These are phyloP conservation scores for Argyresthia albistria DNA, from an alignment of 2,888 invertebrate species.

Conservation along the genomic window DNA sequence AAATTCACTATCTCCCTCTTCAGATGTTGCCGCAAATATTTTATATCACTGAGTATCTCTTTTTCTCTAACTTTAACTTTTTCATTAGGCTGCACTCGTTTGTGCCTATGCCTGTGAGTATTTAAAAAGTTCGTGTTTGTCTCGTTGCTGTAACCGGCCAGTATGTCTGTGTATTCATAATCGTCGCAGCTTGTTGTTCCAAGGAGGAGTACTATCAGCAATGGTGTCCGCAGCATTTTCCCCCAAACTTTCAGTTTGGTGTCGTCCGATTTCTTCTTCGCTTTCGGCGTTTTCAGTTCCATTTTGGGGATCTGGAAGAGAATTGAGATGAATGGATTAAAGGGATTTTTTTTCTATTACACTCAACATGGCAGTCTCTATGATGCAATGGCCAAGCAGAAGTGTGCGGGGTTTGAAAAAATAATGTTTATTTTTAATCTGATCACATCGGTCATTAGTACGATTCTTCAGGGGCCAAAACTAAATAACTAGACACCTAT, in stretches of 20 bases:
- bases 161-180: slow-evolving; percentile 39
- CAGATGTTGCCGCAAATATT: slow-evolving; percentile 49
- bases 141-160: slow-evolving; percentile 14
- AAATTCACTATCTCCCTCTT: slow-evolving; percentile 71
- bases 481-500: too few species aligned
- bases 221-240: slow-evolving; percentile 44
- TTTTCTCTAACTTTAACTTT: slow-evolving; percentile 14
- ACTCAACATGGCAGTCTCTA: too few species aligned
- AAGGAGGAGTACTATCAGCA: slow-evolving; percentile 46
- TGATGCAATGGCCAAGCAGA: too few species aligned
- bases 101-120: slow-evolving; percentile 12
- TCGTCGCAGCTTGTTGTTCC: slow-evolving; percentile 54
- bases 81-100: slow-evolving; percentile 20
- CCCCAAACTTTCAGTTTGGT: slow-evolving; percentile 44
- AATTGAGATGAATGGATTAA: too few species aligned
- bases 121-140: slow-evolving; percentile 15
- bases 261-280: slow-evolving; percentile 52
- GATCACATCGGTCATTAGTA: too few species aligned
- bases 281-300: slow-evolving; percentile 57
- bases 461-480: too few species aligned
- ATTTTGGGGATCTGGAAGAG: slow-evolving; percentile 44
- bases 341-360: too few species aligned
- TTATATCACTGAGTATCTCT: slow-evolving; percentile 43
- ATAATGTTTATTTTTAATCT: too few species aligned
- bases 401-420: too few species aligned